Evolutionary conservation across 2,888 invertebrate genomes (phyloP).

Genomic region (Belgica antarctica): DNA sequence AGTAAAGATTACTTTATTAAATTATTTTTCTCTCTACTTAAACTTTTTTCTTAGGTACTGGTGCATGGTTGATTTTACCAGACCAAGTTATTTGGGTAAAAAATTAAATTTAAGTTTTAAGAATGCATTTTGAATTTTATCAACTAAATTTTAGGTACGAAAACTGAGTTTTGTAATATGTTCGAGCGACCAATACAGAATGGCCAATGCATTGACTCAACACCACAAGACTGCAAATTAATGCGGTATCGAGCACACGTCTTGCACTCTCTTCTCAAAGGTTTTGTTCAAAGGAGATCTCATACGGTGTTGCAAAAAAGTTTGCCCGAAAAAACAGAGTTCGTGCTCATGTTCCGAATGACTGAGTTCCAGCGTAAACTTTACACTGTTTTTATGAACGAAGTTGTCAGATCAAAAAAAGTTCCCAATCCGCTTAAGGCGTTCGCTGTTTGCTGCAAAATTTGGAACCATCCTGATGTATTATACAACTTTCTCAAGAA

Average conservation of each 20-base stretch:
- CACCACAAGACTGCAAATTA: conserved; percentile 85
- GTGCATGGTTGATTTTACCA: conserved; percentile 99
- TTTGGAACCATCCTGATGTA: conserved; percentile 95
- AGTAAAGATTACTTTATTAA: too few species aligned
- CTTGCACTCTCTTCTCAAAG: conserved; percentile 86
- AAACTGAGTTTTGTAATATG: conserved; percentile 97
- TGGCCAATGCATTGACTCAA: conserved; percentile 96
- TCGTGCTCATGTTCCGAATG: conserved; percentile 86
- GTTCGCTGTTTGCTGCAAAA: conserved; percentile 97
- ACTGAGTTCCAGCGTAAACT: conserved; percentile 85
- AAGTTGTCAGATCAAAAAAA: conserved; percentile 78
- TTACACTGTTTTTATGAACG: conserved; percentile 92
- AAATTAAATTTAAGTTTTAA: too few species aligned
- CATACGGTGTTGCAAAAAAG: conserved; percentile 90
- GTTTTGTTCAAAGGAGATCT: conserved; percentile 94
- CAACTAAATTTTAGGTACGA: too few species aligned
- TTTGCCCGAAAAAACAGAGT: conserved; percentile 91
- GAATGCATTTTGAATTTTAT: too few species aligned
- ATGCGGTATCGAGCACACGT: conserved; percentile 97
- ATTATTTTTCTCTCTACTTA: too few species aligned
- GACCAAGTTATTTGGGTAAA: conserved; percentile 95
- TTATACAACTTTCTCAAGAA: conserved; percentile 83
- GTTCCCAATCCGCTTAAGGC: conserved; percentile 95
- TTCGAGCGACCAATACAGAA: conserved; percentile 98
- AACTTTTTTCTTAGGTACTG: too few species aligned